Base-by-base conservation (phyloP, 2,888 invertebrate species). In the Drosophila engyochracea region DNA sequence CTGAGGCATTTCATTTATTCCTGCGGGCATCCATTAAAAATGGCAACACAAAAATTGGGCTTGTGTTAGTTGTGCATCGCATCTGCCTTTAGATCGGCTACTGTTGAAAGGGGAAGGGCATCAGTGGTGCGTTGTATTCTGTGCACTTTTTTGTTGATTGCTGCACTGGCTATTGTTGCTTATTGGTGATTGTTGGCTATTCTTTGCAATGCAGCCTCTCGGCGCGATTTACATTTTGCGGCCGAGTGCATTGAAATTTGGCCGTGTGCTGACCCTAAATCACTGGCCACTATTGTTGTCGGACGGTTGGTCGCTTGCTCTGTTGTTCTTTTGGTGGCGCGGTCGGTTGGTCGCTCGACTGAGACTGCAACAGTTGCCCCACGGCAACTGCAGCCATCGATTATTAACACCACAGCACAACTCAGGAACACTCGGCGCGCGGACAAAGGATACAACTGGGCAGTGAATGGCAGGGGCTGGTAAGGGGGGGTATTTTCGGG, bases 211-310 rank as follows among this genome's bases (percentile, higher is more conserved):
- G 65, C 33, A 51, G 69, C 55, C n/a, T 52, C 57, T 58, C 37
- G 57, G 16, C 52, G 73, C 78, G 60, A 70, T 78, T 78, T 78
- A 64, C 70, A 71, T 73, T 86, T 84, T 81, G 82, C 67, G 84
- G 79, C 53, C 71, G 73, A 74, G 74, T 77, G 78, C 84, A 79
- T 79, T 73, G 79, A 70, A 85, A 79, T 76, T 86, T 81, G 73
- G 71, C 72, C 84, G 62, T 81, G 79, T 76, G 76, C 70, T 68
- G 88, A 83, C 88, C 83, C 88, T 85, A 84, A 85, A 83, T 82
- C 85, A 87, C 76, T 72, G 68, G 68, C 59, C 70, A 63, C 67
- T 62, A 79, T 60, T 81, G 65, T 70, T 51, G 33, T 12, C 1
- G 30, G 9, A 19, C 25, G 55, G 14, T 64, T 52, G 54, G 25